Percentiles rank a stretch among this genome's conserved stretches.
phyloP scores from a whole-genome alignment of 2,888 invertebrate genomes.

The Octonoba sinensis region DNA sequence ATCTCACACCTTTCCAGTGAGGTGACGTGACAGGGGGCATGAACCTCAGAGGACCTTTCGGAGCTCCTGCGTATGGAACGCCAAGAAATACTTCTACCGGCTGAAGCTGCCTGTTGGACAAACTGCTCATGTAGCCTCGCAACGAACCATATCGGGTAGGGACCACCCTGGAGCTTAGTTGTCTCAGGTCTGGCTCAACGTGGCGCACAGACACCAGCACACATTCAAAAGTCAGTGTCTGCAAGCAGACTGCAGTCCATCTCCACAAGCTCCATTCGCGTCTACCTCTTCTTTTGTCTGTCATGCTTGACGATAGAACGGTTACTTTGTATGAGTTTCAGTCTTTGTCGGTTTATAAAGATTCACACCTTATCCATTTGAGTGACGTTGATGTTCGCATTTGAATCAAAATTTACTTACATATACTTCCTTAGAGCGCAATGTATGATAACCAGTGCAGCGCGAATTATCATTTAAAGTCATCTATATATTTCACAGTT shows the following conservation, averaged over 20 bases:
- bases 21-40: conserved; percentile 72
- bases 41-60: conserved; percentile 70
- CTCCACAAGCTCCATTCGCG: conserved; percentile 12
- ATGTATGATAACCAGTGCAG: too few species aligned
- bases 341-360: too few species aligned
- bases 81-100: conserved; percentile 87
- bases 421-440: too few species aligned
- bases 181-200: conserved; percentile 49
- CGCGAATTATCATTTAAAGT: too few species aligned
- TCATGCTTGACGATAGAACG: neutral
- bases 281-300: neutral
- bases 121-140: conserved; percentile 68
- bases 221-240: conserved; percentile 37
- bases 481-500: too few species aligned
- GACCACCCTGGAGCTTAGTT: conserved; percentile 68
- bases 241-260: conserved; percentile 25
- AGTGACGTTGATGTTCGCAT: too few species aligned
- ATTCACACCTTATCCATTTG: too few species aligned
- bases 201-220: conserved; percentile 21
- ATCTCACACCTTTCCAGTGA: conserved; percentile 70
- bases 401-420: too few species aligned
- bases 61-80: conserved; percentile 71
- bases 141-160: conserved; percentile 71
- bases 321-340: too few species aligned
- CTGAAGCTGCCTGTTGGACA: conserved; percentile 74